Conservation (phyloP, 2,113 vertebrate species). For the Paradisaea rubra region DNA sequence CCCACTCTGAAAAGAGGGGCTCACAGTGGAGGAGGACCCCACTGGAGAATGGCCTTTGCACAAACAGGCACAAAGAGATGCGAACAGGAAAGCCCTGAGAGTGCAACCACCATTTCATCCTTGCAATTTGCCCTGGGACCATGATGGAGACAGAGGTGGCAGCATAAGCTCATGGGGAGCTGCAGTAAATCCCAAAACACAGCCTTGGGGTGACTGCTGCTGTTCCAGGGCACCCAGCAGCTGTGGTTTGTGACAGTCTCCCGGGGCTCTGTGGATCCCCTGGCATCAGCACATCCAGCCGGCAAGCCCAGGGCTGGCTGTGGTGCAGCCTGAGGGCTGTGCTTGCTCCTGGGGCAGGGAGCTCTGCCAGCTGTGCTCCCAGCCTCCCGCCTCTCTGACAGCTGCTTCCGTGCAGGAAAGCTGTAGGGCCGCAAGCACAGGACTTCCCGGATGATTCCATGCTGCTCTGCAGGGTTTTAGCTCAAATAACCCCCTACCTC, state of each 20-base stretch:
- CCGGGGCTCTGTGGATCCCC: not conserved
- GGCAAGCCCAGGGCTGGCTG: fast-evolving
- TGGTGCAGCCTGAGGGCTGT: not conserved
- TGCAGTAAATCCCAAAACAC: not conserved
- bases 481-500: not conserved
- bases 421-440: fast-evolving
- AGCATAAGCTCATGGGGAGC: fast-evolving
- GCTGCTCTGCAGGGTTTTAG: not conserved
- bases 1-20: not conserved
- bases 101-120: not conserved
- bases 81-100: not conserved
- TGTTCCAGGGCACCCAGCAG: not conserved
- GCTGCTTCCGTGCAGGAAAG: not conserved
- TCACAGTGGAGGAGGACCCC: not conserved
- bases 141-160: not conserved
- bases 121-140: not conserved
- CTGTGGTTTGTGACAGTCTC: fast-evolving
- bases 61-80: not conserved
- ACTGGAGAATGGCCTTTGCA: not conserved
- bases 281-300: fast-evolving
- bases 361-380: not conserved
- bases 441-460: not conserved
- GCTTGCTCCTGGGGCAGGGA: not conserved
- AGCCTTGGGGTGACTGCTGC: not conserved
- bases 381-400: fast-evolving